phyloP scores from a whole-genome alignment of 2,888 invertebrate species.

The Sinhomidia bicolor region DNA sequence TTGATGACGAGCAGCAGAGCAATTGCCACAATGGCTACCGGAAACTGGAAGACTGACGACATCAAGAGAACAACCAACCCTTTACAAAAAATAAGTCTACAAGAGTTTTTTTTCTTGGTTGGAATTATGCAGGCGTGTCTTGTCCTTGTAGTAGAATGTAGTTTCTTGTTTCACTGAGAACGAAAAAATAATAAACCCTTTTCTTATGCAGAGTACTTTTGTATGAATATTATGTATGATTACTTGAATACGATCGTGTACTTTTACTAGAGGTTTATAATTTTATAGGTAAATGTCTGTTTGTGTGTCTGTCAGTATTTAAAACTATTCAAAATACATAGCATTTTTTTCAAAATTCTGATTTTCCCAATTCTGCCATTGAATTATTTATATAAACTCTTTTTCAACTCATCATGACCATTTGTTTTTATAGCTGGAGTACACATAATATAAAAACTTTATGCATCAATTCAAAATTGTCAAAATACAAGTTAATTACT shows the following conservation, averaged over 20 bases:
- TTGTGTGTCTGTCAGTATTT: too few species aligned
- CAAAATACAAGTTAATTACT: too few species aligned
- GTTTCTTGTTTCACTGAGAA: constrained; percentile 5
- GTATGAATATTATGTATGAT: constrained; percentile 53
- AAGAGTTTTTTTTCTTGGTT: constrained; percentile 3
- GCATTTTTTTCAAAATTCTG: too few species aligned
- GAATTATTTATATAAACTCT: too few species aligned
- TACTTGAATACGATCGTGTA: constrained; percentile 26
- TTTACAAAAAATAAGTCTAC: constrained; percentile 31
- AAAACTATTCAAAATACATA: too few species aligned
- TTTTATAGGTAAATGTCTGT: too few species aligned
- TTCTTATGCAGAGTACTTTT: constrained; percentile 67
- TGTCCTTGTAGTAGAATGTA: too few species aligned
- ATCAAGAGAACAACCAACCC: constrained; percentile 60
- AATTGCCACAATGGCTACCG: constrained; percentile 73
- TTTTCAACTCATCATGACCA: too few species aligned
- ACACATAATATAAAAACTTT: too few species aligned
- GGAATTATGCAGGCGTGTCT: constrained; percentile 53
- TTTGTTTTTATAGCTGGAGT: too few species aligned
- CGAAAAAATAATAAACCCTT: constrained; percentile 33
- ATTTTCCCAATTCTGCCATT: too few species aligned
- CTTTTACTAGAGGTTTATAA: constrained; percentile 3
- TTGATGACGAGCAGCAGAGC: constrained; percentile 63
- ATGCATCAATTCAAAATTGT: too few species aligned
- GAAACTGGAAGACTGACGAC: constrained; percentile 72